Evolutionary conservation across 2,888 invertebrate species (phyloP), one percentile per base, ranked within the genome.

Genomic region (Cepaea hortensis): DNA sequence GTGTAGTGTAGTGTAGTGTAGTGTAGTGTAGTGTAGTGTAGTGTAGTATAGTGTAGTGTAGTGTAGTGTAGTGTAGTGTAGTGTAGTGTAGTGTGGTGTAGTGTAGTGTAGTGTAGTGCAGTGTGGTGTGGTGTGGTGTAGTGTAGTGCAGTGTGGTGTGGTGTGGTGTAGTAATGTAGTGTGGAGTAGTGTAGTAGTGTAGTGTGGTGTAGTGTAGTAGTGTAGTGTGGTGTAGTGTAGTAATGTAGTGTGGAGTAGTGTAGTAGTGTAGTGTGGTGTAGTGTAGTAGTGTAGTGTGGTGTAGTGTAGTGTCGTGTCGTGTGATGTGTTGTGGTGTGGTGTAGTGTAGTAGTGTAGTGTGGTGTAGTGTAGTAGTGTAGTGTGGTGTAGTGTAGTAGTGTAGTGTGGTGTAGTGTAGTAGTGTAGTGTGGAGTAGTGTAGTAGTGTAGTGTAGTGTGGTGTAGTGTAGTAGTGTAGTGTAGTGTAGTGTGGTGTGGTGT

Each of bases 401-500:
- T 86, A 83, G 86, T 83, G 77, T 50, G 77, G 81, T 86, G 72
- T 61, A 83, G 77, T 86, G 70, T 70, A 86, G 83, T 79, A 82
- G 86, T 77, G 76, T 77, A 86, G 79, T 83, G 81, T 83, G 77
- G 86, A 77, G 83, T 35, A 83, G 83, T 83, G 75, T 83, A 83
- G 83, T 50, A 79, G 83, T 83, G 81, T 83, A 86, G 46, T 83
- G 79, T 70, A 86, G 83, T 86, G 81, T 77, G 76, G 86, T 83
- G 77, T 83, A 83, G 83, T 83, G 82, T 62, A 84, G 72, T 80
- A 84, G 82, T 84, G 77, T 80, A 83, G 84, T 80, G 79, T 79
- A 80, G 23, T 72, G 79, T 79, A 83, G 83, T 86, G 65, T 68
- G 83, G 82, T 86, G 77, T 77, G 5, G 83, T 77, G 81, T 86